phyloP scores from a whole-genome alignment of 2,113 vertebrate species.

The Callithrix jacchus region DNA sequence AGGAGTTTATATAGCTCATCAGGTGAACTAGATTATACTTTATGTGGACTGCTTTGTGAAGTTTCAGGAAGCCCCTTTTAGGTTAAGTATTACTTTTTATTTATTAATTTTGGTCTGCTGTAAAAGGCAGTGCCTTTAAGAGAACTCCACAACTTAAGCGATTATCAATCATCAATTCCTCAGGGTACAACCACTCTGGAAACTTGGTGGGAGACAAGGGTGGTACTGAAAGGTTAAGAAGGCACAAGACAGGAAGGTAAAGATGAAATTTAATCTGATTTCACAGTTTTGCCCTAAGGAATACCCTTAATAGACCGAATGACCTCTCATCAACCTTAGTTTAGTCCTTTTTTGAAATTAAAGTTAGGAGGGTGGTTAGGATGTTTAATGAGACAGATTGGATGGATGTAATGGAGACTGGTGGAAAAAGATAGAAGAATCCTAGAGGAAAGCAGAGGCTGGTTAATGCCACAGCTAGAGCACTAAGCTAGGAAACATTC shows the following conservation, averaged over 20 bases:
- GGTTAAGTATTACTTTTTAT: not conserved
- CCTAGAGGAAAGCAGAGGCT: not conserved
- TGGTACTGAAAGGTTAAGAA: not conserved
- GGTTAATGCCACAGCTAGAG: not conserved
- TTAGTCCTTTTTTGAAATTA: not conserved
- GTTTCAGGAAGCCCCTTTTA: not conserved
- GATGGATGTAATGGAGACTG: not conserved
- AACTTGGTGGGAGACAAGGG: not conserved
- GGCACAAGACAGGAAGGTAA: not conserved
- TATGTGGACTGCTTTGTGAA: not conserved
- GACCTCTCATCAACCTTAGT: not conserved
- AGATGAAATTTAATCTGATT: not conserved
- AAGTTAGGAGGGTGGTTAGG: not conserved
- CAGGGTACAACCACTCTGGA: not conserved
- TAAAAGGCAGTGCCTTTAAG: not conserved
- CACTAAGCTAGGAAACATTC: not conserved
- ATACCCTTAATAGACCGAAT: not conserved
- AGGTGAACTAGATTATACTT: not conserved
- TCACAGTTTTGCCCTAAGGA: not conserved
- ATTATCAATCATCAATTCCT: not conserved
- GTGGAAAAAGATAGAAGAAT: not conserved
- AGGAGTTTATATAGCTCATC: not conserved
- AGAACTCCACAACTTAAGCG: not conserved
- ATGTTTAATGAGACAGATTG: slow-evolving; percentile 28
- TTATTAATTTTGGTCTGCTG: not conserved